These are phyloP conservation scores for Mus spretus DNA, from an alignment of 2,797 vertebrate genomes.

Conservation along the genomic window DNA sequence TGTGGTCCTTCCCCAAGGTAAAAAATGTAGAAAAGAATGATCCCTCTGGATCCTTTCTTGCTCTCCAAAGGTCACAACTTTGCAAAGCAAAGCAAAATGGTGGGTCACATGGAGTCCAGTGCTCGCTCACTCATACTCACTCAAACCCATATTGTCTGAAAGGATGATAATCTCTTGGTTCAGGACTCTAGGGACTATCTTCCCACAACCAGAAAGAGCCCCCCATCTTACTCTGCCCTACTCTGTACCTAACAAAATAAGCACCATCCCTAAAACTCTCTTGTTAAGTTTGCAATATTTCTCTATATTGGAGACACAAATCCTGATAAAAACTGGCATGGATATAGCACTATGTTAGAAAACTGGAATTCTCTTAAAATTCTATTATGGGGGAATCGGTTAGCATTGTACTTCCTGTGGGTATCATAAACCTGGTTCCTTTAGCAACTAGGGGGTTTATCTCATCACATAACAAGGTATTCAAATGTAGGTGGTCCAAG, in stretches of 20 bases:
- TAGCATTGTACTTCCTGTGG: background rate
- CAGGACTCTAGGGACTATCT: background rate
- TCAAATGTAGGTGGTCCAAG: background rate
- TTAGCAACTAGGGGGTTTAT: background rate
- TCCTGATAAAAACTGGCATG: background rate
- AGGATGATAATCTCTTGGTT: background rate
- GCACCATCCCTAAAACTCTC: background rate
- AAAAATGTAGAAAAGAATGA: conserved; percentile 42
- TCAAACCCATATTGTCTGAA: background rate
- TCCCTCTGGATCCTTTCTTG: background rate
- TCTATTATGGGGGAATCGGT: background rate
- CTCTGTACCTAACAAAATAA: background rate
- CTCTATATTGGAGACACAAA: background rate
- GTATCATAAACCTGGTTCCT: conserved; percentile 17
- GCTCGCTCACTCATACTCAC: background rate
- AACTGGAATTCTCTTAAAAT: conserved; percentile 31
- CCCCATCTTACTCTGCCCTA: background rate
- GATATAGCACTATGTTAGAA: background rate
- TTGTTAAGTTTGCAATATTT: conserved; percentile 22
- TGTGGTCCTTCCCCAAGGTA: conserved; percentile 56
- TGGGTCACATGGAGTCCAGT: too few species aligned
- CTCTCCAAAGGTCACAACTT: conserved; percentile 22
- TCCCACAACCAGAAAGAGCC: background rate
- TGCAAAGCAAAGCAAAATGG: background rate
- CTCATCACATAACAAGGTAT: background rate